These are phyloP conservation scores for Eclectus roratus DNA, from an alignment of 2,113 vertebrate genomes.

Conservation along the genomic window DNA sequence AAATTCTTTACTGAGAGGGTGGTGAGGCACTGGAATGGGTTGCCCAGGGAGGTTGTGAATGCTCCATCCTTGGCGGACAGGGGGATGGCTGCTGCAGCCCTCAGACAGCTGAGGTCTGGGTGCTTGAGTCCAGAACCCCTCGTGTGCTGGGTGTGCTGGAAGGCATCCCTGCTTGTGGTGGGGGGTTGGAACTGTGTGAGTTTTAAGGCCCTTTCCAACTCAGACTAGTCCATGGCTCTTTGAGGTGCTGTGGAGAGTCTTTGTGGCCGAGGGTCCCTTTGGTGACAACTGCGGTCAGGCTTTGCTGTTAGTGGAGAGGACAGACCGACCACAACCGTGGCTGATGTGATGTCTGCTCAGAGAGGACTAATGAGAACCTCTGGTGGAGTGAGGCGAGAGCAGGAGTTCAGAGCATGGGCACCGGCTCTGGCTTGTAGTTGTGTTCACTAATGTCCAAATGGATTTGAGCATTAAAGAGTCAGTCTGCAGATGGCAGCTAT, in stretches of 20 bases:
- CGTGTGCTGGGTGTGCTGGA: neutral
- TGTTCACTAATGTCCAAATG: fast-evolving
- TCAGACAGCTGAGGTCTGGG: neutral
- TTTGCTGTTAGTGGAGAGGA: neutral
- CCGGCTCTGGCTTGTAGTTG: neutral
- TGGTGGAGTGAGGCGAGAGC: neutral
- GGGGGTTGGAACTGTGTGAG: neutral
- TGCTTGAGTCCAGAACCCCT: neutral
- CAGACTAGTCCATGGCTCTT: neutral
- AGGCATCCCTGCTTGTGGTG: neutral
- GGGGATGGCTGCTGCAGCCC: neutral
- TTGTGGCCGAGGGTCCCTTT: fast-evolving
- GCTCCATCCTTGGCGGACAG: too few relatives aligned
- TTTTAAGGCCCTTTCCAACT: neutral
- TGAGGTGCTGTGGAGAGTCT: neutral
- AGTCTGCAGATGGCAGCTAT: neutral
- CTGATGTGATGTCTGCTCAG: fast-evolving
- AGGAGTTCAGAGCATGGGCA: neutral
- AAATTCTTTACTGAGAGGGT: too few relatives aligned
- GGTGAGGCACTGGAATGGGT: too few relatives aligned
- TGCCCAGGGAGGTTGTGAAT: too few relatives aligned
- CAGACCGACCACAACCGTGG: fast-evolving
- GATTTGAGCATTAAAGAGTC: fast-evolving
- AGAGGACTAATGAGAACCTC: neutral
- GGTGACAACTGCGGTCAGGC: neutral